These are phyloP conservation scores for Pherbina coryleti DNA, from an alignment of 2,888 invertebrate genomes.

Conservation along the genomic window DNA sequence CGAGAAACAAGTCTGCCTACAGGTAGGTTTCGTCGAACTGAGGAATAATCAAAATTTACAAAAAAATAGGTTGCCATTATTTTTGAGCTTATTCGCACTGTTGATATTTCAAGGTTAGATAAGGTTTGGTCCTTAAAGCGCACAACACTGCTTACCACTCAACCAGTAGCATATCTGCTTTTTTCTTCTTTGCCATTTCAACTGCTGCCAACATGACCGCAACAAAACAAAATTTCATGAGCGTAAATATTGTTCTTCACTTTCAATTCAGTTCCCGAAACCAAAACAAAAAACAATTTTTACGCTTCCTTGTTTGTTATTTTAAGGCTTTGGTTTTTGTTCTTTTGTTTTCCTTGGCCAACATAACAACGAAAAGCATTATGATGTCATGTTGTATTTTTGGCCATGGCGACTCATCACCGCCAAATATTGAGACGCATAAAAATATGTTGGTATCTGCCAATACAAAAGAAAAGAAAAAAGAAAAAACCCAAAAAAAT, in stretches of 20 bases:
- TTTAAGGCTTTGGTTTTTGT: not conserved
- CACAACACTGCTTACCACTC: too few relatives aligned
- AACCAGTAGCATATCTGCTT: too few relatives aligned
- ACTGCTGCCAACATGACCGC: not conserved
- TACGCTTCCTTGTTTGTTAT: not conserved
- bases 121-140: not conserved
- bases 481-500: not conserved
- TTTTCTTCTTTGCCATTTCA: too few relatives aligned
- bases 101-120: conserved; percentile 10
- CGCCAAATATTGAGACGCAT: not conserved
- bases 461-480: not conserved
- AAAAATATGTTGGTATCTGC: not conserved
- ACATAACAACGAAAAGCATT: not conserved
- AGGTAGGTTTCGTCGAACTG: not conserved
- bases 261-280: not conserved
- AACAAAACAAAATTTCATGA: not conserved
- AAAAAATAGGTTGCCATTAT: not conserved
- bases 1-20: too few relatives aligned
- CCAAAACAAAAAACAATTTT: not conserved
- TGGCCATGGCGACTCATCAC: conserved; percentile 30
- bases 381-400: conserved; percentile 46
- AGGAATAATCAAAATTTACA: not conserved
- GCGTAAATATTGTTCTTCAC: not conserved
- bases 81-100: not conserved
- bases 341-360: not conserved